These are phyloP conservation scores for Himalopsyche kuldschensis DNA, from an alignment of 2,888 invertebrate genomes.

Conservation along the genomic window DNA sequence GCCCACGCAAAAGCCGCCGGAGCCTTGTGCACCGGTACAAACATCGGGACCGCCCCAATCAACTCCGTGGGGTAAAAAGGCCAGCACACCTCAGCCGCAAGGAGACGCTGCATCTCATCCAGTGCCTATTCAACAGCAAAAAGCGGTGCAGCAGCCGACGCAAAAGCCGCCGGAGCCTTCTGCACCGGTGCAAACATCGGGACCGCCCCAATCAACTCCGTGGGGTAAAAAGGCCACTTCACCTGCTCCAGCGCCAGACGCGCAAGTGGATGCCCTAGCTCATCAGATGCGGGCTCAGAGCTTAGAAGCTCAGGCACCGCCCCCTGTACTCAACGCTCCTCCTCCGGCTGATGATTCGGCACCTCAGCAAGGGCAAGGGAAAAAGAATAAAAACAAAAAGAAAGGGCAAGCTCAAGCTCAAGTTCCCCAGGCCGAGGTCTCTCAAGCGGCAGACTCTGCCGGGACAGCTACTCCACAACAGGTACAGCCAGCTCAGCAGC, in stretches of 20 bases:
- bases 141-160: background rate
- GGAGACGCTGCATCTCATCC: background rate
- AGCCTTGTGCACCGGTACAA: background rate
- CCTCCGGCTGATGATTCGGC: background rate
- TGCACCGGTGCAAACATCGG: background rate
- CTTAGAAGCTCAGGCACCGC: background rate
- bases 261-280: background rate
- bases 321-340: background rate
- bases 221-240: background rate
- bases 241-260: background rate
- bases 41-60: background rate
- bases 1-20: background rate
- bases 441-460: background rate
- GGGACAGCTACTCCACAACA: slow-evolving; percentile 13
- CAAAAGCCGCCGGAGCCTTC: background rate
- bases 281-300: background rate
- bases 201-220: background rate
- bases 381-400: background rate
- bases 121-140: background rate
- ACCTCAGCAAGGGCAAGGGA: background rate
- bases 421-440: background rate
- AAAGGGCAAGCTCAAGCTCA: background rate
- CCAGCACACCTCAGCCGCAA: background rate
- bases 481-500: slow-evolving; percentile 21
- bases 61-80: background rate